Conservation (phyloP, 2,888 invertebrate genomes). For the Pristionchus entomophagus region DNA sequence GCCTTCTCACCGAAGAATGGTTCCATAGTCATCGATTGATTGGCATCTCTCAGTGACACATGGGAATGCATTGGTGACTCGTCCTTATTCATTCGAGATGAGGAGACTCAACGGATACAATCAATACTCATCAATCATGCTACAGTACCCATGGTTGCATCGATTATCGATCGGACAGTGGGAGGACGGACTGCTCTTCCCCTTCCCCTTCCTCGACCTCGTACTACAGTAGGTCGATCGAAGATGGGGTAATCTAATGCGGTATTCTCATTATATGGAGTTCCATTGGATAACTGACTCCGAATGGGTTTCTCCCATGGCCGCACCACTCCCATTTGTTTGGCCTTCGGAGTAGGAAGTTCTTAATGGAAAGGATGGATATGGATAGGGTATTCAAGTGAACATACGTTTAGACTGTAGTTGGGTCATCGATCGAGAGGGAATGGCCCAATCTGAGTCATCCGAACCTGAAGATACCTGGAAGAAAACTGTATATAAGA, state of each 20-base stretch:
- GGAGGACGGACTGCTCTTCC: neutral
- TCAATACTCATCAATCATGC: neutral
- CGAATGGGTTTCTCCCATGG: too few relatives aligned
- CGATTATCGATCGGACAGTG: neutral
- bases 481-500: too few relatives aligned
- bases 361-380: too few relatives aligned
- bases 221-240: neutral
- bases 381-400: too few relatives aligned
- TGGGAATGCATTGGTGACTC: neutral
- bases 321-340: too few relatives aligned
- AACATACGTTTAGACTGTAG: too few relatives aligned
- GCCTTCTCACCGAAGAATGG: neutral
- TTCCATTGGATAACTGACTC: neutral
- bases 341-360: too few relatives aligned
- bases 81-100: neutral
- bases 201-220: neutral
- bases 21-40: neutral
- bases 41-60: neutral
- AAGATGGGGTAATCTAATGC: neutral
- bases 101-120: neutral
- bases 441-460: neutral
- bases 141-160: neutral
- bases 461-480: too few relatives aligned
- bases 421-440: neutral
- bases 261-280: neutral